phyloP scores from a whole-genome alignment of 2,113 vertebrate genomes.

The Meles meles region DNA sequence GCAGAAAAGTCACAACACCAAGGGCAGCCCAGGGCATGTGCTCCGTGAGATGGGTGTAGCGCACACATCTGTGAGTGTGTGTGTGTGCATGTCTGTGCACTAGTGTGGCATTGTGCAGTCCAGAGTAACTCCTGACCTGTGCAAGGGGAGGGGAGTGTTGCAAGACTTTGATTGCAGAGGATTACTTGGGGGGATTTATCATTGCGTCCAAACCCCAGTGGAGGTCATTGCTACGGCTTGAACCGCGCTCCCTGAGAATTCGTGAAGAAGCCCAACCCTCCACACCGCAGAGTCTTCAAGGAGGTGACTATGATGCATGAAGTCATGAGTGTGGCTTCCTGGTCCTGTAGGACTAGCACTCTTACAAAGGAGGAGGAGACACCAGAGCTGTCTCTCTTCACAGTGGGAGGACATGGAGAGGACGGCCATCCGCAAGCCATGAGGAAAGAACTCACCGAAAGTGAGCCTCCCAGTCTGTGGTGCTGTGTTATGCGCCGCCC shows the following conservation, averaged over 20 bases:
- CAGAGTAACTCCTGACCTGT: neutral
- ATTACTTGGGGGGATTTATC: accelerated
- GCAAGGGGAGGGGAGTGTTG: accelerated
- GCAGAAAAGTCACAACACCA: accelerated
- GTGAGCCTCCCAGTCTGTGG: too few relatives aligned
- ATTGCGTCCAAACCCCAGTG: too few relatives aligned
- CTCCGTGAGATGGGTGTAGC: neutral
- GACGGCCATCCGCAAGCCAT: neutral
- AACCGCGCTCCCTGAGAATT: neutral
- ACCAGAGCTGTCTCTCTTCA: neutral
- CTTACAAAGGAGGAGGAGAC: neutral
- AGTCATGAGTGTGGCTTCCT: neutral
- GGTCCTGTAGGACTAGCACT: too few relatives aligned
- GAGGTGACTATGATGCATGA: neutral
- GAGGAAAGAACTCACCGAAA: neutral
- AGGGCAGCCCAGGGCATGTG: neutral
- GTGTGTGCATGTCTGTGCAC: too few relatives aligned
- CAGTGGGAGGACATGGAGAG: neutral
- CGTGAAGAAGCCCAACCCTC: neutral
- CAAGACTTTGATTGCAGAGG: neutral
- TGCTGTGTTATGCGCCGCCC: neutral
- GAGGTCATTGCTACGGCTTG: neutral
- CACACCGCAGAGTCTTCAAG: neutral
- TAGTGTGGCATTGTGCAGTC: neutral
- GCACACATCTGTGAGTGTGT: neutral